Evolutionary conservation across 1,140 invertebrate genomes (phyloP).

Genomic region (Drosophila azteca): DNA sequence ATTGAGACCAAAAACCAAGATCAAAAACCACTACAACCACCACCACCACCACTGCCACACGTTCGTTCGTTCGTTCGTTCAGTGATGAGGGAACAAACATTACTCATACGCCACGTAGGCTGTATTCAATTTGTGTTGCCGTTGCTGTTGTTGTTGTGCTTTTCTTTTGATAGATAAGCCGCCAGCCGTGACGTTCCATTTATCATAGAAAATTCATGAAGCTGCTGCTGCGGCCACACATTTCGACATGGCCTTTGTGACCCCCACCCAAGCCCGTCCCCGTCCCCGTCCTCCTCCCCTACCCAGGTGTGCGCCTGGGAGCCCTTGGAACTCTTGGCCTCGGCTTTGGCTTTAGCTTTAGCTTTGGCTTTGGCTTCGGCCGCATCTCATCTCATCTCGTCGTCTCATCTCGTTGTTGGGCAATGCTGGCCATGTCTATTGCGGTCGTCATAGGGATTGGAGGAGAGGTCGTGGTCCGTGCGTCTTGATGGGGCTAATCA

Average conservation of each 20-base stretch:
- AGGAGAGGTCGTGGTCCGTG: conserved; percentile 9
- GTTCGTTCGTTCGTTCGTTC: too few relatives aligned
- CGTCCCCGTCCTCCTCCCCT: conserved; percentile 16
- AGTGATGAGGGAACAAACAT: conserved; percentile 25
- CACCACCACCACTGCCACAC: too few relatives aligned
- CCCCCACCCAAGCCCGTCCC: conserved; percentile 32
- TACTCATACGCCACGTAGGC: conserved; percentile 74
- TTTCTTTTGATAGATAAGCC: conserved; percentile 69
- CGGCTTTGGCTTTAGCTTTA: not conserved
- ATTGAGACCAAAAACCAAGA: conserved; percentile 9
- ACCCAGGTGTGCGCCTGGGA: conserved; percentile 23
- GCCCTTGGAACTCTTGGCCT: conserved; percentile 35
- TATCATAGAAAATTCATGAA: conserved; percentile 80
- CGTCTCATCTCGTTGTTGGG: too few relatives aligned
- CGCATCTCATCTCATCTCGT: too few relatives aligned
- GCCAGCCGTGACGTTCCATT: conserved; percentile 73
- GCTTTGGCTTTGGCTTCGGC: too few relatives aligned
- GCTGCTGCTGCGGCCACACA: conserved; percentile 26
- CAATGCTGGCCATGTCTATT: conserved; percentile 26
- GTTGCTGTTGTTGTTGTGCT: conserved; percentile 22
- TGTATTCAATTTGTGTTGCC: conserved; percentile 22
- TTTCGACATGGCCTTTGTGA: conserved; percentile 54
- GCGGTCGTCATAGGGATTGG: conserved; percentile 42
- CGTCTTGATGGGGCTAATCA: conserved; percentile 37
- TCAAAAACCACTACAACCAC: too few relatives aligned